phyloP scores from a whole-genome alignment of 2,113 vertebrate genomes.

The Phrynosoma platyrhinos region DNA sequence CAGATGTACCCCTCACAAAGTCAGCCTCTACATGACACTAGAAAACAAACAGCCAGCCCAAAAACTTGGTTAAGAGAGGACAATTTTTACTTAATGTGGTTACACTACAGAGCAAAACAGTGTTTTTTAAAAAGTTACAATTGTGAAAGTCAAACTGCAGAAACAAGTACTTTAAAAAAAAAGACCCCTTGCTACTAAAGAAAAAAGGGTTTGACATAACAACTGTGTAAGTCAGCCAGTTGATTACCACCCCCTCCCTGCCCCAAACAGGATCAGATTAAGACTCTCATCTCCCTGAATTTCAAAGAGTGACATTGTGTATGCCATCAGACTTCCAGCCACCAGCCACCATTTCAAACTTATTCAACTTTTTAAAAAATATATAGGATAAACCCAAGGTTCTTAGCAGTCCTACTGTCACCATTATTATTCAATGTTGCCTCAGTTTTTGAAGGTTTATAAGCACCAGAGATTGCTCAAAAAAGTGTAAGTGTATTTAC shows the following conservation, averaged over 20 bases:
- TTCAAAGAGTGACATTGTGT: constrained; percentile 6
- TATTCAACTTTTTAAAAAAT: constrained; percentile 16
- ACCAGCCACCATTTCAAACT: not conserved
- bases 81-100: constrained; percentile 38
- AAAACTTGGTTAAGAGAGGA: constrained; percentile 32
- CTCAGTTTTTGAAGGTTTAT: not conserved
- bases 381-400: constrained; percentile 27
- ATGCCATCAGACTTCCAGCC: not conserved
- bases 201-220: constrained; percentile 23
- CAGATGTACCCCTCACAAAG: not conserved
- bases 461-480: not conserved
- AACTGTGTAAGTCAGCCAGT: constrained; percentile 9
- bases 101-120: constrained; percentile 38
- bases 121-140: constrained; percentile 21
- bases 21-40: not conserved
- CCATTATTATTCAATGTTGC: constrained; percentile 2
- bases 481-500: not conserved
- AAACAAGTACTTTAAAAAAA: constrained; percentile 31
- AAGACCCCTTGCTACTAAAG: constrained; percentile 9
- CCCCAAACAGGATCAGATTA: not conserved
- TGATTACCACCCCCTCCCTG: not conserved
- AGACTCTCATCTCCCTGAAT: constrained; percentile 1
- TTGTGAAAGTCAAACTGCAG: constrained; percentile 37
- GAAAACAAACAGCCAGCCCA: constrained; percentile 27
- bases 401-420: not conserved